These are phyloP conservation scores for Aproaerema taeniolella DNA, from an alignment of 2,888 invertebrate species.

Conservation along the genomic window DNA sequence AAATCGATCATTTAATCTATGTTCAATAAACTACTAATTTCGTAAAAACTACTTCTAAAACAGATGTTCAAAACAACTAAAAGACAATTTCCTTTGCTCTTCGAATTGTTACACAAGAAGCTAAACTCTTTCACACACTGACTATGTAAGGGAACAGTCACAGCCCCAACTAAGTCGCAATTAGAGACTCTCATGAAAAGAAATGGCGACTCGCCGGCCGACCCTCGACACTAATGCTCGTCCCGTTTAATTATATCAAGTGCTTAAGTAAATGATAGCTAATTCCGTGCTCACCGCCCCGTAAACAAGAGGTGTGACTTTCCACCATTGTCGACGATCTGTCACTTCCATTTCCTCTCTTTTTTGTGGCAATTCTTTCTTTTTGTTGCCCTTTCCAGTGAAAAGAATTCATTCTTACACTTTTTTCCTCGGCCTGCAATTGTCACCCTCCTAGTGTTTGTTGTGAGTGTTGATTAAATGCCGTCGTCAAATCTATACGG, in stretches of 20 bases:
- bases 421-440: constrained; percentile 58
- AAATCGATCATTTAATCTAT: too few relatives aligned
- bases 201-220: constrained; percentile 55
- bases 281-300: constrained; percentile 60
- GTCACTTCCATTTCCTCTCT: constrained; percentile 72
- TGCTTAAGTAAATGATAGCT: constrained; percentile 76
- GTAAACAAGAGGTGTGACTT: constrained; percentile 77
- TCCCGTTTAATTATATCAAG: constrained; percentile 73
- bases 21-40: too few relatives aligned
- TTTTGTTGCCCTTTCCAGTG: constrained; percentile 67
- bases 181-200: constrained; percentile 54
- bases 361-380: constrained; percentile 56
- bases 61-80: not conserved
- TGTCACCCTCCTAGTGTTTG: constrained; percentile 71
- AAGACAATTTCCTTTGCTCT: too few relatives aligned
- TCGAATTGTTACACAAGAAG: too few relatives aligned
- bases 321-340: constrained; percentile 72
- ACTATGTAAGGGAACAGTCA: constrained; percentile 15
- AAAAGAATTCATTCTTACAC: constrained; percentile 66
- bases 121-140: too few relatives aligned
- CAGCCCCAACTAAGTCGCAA: constrained; percentile 42
- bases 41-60: not conserved
- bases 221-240: constrained; percentile 59
- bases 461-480: constrained; percentile 69
- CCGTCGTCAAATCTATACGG: constrained; percentile 56